phyloP scores from a whole-genome alignment of 2,113 vertebrate genomes.

The Mustela lutreola region DNA sequence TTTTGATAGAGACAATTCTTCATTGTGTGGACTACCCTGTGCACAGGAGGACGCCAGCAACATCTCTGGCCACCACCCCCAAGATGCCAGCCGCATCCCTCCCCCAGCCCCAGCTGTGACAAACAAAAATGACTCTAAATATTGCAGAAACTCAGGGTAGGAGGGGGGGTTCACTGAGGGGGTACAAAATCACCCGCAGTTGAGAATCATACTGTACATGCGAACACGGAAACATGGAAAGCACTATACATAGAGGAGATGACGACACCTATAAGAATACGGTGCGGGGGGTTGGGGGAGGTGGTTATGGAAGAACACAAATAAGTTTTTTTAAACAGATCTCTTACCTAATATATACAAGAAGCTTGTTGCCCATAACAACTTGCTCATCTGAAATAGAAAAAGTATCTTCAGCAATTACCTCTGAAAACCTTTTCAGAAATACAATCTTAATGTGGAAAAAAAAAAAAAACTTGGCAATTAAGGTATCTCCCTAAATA shows the following conservation, averaged over 20 bases:
- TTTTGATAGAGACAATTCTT: background rate
- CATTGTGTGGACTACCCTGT: background rate
- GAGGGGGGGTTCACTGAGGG: background rate
- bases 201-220: background rate
- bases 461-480: constrained; percentile 22
- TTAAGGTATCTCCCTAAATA: constrained; percentile 46
- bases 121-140: background rate
- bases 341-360: constrained; percentile 97
- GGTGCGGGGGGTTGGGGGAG: accelerated
- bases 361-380: constrained; percentile 98
- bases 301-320: background rate
- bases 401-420: constrained; percentile 68
- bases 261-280: background rate
- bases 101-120: background rate
- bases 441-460: constrained; percentile 37
- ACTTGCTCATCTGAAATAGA: constrained; percentile 94
- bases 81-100: background rate
- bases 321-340: background rate
- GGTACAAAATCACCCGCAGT: background rate
- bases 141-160: background rate
- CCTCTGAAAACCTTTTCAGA: constrained; percentile 61
- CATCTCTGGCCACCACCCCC: background rate
- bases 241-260: background rate
- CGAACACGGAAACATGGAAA: constrained; percentile 34
- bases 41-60: background rate